phyloP scores from a whole-genome alignment of 2,113 vertebrate genomes.

The Nasalis larvatus region DNA sequence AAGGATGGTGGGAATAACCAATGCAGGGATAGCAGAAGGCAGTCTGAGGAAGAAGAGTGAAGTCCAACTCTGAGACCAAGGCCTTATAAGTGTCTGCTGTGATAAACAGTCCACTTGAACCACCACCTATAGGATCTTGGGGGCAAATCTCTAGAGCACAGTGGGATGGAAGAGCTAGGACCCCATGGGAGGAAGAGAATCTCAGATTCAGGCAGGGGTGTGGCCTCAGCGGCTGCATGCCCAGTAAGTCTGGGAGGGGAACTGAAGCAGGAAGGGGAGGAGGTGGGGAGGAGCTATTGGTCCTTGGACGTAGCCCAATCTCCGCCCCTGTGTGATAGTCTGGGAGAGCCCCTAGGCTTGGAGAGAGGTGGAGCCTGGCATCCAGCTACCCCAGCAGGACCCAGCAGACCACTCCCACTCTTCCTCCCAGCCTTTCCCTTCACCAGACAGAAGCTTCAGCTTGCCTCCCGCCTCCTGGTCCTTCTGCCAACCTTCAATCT shows the following conservation, averaged over 20 bases:
- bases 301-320: conserved; percentile 60
- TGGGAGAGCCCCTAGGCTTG: conserved; percentile 42
- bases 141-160: not conserved
- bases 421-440: conserved; percentile 4
- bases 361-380: conserved; percentile 47
- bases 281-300: conserved; percentile 51
- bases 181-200: not conserved
- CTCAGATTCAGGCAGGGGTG: not conserved
- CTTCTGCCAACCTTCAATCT: not conserved
- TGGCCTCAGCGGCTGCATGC: not conserved
- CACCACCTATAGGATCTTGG: not conserved
- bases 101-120: conserved; percentile 25
- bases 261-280: conserved; percentile 76
- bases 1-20: not conserved
- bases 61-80: conserved; percentile 11
- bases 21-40: not conserved
- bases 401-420: conserved; percentile 16
- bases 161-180: not conserved
- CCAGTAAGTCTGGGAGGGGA: conserved; percentile 58
- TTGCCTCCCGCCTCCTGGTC: not conserved
- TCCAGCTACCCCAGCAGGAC: conserved; percentile 15
- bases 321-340: conserved; percentile 52
- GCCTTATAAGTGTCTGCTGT: not conserved
- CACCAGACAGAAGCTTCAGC: not conserved
- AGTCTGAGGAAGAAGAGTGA: not conserved